Base-by-base conservation (phyloP, 2,888 invertebrate species). In the Pherbina coryleti region DNA sequence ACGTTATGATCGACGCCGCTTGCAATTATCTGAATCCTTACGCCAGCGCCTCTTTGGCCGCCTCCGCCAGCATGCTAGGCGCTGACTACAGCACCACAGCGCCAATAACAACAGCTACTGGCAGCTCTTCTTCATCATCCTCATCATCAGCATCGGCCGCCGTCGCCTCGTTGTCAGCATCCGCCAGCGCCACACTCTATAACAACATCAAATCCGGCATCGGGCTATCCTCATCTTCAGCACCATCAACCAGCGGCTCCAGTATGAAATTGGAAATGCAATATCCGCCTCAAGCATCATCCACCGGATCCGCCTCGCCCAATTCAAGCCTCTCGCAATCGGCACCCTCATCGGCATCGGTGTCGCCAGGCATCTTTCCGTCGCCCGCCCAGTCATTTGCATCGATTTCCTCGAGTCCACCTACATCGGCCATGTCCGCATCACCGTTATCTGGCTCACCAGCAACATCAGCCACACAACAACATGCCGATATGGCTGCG, bases 261-360 rank as follows among this genome's bases (percentile, higher is more conserved):
- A 83, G 79, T 19, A 80, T 87, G 86, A 87, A 87, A 81, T 78
- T 88, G 86, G 88, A 88, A 82, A 83, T 87, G 81, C 88, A 88
- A 84, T 90, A 90, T 85, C 90, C 89, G 81, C 86, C 89, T 69
- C 90, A 88, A 82, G 84, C 89, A 66, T 88, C 90, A 62, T 90
- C 90, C 22, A 89, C 89, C 19, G 89, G 89, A 72, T 89, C 89
- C 31, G 86, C 84, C 25, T 89, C 89, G 64, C 88, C 88, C 8
- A 87, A 86, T 70, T 88, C 88, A 2, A 89, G 87, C 77, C 84
- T 88, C 72, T 57, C 60, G 69, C 88, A 87, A n/a, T 87, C 89
- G 75, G 86, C 88, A 8, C 84, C 86, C 22, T 85, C 88, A 17
- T 90, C 90, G 70, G 88, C 90, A 62, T 88, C 89, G 37, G 89